Evolutionary conservation across 1,140 invertebrate genomes (phyloP), one percentile per base, ranked within the genome.

Genomic region (Sitodiplosis mosellana): DNA sequence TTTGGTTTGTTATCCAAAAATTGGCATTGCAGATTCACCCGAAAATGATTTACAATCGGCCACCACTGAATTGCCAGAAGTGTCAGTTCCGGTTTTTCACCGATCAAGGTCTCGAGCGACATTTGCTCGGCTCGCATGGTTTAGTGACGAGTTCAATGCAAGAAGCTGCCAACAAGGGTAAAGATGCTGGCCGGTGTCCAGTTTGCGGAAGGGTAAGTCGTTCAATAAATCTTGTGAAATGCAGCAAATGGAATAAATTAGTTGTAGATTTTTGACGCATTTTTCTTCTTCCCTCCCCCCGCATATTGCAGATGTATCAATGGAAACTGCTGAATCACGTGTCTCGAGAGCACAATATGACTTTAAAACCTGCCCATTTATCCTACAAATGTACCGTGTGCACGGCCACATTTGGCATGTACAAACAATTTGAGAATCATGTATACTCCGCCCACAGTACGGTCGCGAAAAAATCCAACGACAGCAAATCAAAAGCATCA

Each of bases 381-480:
- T 90, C 87, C 8, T 92, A 92, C 71, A 93, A 92, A 63, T 93
- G 88, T 66, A 92, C 88, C 21, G 88, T 92, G 5, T 93, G 88
- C 64, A 89, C 87, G 45, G 87, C 88, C 41, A 92, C 87, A 10
- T 92, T 92, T 59, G 86, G 86, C 49, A 88, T 92, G 82, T 93
- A 93, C 69, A 88, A 88, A 67, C 81, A 89, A 56, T 93, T 93
- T 57, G 88, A 92, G 59, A 91, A 83, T 63, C 89, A 93, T 61
- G 88, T 93, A 2, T 92, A 92, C 57, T 87, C 85, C 4, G 87
- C 87, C 4, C 88, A 93, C 56, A 88, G 85, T 62, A 82, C 83
- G 6, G 83, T 84, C 6, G 80, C 81, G 14, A 85, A 84, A 56
- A 72, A 81, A 46, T 80, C 78, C 8, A 81, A 80, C 70, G 83